Conservation (phyloP, 2,888 invertebrate species). For the Volucella inanis region DNA sequence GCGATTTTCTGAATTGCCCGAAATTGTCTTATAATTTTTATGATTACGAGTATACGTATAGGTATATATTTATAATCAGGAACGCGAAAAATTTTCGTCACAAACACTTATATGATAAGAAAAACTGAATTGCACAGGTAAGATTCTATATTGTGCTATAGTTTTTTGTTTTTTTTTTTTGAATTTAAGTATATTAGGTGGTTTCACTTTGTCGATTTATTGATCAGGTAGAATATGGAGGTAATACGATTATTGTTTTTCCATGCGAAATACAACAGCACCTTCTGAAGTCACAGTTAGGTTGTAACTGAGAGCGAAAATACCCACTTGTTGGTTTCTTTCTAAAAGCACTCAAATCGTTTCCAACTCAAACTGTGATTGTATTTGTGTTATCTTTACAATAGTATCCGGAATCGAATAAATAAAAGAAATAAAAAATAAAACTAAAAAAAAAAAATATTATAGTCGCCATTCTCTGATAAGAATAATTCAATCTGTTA, state of each 20-base stretch:
- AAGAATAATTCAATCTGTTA: too few species aligned
- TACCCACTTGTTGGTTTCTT: constrained; percentile 33
- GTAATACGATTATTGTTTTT: neutral
- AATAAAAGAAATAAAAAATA: too few species aligned
- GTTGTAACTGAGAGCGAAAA: constrained; percentile 50
- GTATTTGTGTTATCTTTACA: constrained; percentile 33
- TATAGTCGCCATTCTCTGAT: too few species aligned
- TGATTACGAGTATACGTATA: neutral
- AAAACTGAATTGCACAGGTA: constrained; percentile 6
- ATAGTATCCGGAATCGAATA: neutral
- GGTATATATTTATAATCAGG: neutral
- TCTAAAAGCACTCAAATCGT: neutral
- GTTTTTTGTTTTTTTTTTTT: neutral
- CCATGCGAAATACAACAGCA: constrained; percentile 3
- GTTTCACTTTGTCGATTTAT: constrained; percentile 13
- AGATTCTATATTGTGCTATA: neutral
- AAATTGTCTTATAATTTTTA: neutral
- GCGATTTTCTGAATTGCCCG: neutral
- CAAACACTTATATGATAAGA: neutral
- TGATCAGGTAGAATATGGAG: constrained; percentile 31
- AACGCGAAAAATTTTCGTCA: constrained; percentile 14
- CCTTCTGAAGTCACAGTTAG: constrained; percentile 37
- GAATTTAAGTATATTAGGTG: neutral
- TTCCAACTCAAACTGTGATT: neutral
- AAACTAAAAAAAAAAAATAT: too few species aligned